phyloP scores from a whole-genome alignment of 1,140 invertebrate genomes.

The Eumeta japonica region DNA sequence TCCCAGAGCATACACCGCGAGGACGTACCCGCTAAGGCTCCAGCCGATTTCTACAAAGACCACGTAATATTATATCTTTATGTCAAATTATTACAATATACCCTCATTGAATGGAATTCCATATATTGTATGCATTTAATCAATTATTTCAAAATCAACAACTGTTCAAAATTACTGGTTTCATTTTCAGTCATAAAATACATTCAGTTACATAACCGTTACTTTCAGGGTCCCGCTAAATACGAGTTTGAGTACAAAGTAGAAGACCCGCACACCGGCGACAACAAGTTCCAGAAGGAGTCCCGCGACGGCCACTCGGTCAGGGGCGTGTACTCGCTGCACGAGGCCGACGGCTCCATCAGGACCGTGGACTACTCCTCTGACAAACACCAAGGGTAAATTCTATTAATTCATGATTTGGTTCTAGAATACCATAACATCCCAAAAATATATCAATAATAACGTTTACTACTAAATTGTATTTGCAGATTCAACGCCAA shows the following conservation, averaged over 20 bases:
- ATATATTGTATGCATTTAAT: too few species aligned
- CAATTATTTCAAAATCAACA: too few species aligned
- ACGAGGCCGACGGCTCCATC: constrained; percentile 59
- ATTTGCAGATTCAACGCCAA: constrained; percentile 1
- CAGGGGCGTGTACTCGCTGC: constrained; percentile 54
- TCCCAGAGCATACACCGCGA: constrained; percentile 17
- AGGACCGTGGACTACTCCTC: constrained; percentile 55
- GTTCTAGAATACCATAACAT: too few species aligned
- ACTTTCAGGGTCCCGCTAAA: constrained; percentile 42
- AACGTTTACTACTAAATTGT: too few species aligned
- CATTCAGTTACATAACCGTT: too few species aligned
- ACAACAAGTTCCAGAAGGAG: constrained; percentile 50
- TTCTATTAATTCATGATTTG: too few species aligned
- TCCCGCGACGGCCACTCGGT: constrained; percentile 42
- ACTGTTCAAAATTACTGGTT: too few species aligned
- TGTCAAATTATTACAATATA: too few species aligned
- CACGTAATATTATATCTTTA: too few species aligned
- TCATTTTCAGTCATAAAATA: too few species aligned
- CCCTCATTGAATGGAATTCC: too few species aligned
- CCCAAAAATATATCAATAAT: too few species aligned
- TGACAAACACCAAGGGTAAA: constrained; percentile 41
- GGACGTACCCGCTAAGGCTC: constrained; percentile 16
- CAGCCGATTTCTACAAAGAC: constrained; percentile 13
- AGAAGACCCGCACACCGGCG: constrained; percentile 45
- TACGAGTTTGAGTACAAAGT: constrained; percentile 51